Base-by-base conservation (phyloP, 2,113 vertebrate species). In the Anthoscopus minutus region DNA sequence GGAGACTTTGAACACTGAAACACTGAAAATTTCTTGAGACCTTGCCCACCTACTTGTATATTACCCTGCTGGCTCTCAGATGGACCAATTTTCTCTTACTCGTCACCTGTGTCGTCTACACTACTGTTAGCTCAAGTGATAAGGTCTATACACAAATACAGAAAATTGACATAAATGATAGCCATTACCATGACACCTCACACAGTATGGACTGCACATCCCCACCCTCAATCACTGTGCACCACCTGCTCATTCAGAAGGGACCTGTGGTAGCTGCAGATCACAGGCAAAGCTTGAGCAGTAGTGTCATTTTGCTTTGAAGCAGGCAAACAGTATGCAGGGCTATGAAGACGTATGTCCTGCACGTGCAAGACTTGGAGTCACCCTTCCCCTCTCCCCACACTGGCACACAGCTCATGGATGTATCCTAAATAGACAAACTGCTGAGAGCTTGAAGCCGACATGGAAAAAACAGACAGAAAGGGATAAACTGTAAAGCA, bases 221-320 rank as follows among this genome's bases (percentile, higher is more conserved):
- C 54, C 38, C 84, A 93, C 65, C 86, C 76, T 77, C 54, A 92
- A 89, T 80, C 67, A 82, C 4, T n/a, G 21, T 3, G 27, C 47
- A 10, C 19, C 54, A 83, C 67, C 64, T 70, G 66, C 71, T 81
- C 45, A 62, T 86, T 95, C 64, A 38, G 88, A 77, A 93, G 64
- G 71, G 90, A 77, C 58, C 51, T 88, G 82, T 56, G 88, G 82
- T 77, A 83, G 70, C 58, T 3, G 5, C 8, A 64, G 60, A 78
- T 81, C 72, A 96, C 72, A 93, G 72, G 47, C 69, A 57, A 28
- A 69, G 60, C 67, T 64, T 81, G 60, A 60, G 48, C 23, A 67
- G 80, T 11, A 22, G 33, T n/a, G 71, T 54, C 71, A 86, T 70
- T 73, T 78, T 51, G 44, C 65, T 91, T 24, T 91, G 86, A 95